phyloP scores from a whole-genome alignment of 2,888 invertebrate species.

The Pandemis cinnamomeana region DNA sequence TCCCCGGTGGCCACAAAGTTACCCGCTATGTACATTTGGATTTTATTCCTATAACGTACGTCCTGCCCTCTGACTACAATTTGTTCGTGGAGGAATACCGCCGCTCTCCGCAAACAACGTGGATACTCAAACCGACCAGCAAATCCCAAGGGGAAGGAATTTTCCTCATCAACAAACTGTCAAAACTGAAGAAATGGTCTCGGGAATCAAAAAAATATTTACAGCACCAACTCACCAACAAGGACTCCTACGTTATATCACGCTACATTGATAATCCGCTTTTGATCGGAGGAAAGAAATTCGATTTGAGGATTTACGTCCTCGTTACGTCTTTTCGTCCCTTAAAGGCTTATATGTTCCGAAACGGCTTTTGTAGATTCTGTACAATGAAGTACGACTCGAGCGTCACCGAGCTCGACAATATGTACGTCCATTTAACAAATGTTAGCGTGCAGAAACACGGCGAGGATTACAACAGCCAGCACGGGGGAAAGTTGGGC shows the following conservation, averaged over 20 bases:
- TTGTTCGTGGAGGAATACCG: constrained; percentile 96
- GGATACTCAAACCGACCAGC: constrained; percentile 97
- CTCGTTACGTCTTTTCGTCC: constrained; percentile 96
- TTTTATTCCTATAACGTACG: constrained; percentile 95
- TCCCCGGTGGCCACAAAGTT: constrained; percentile 82
- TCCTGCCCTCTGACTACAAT: constrained; percentile 95
- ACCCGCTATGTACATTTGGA: constrained; percentile 89
- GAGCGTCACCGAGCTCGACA: constrained; percentile 93
- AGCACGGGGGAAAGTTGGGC: constrained; percentile 97
- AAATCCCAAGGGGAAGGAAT: constrained; percentile 94
- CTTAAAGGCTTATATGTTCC: constrained; percentile 95
- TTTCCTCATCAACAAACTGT: constrained; percentile 90
- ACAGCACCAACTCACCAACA: constrained; percentile 89
- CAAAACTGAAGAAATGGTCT: constrained; percentile 92
- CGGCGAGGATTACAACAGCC: constrained; percentile 94
- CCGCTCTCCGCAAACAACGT: constrained; percentile 93
- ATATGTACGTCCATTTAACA: constrained; percentile 97
- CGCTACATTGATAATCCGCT: constrained; percentile 97
- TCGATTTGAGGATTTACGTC: constrained; percentile 95
- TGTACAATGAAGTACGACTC: constrained; percentile 97
- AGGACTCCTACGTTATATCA: constrained; percentile 96
- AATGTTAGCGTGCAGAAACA: constrained; percentile 98
- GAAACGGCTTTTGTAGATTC: constrained; percentile 96
- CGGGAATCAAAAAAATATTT: constrained; percentile 90
- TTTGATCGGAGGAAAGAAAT: constrained; percentile 97